These are phyloP conservation scores for Ranitomeya imitator DNA, from an alignment of 2,113 vertebrate species.

Conservation along the genomic window DNA sequence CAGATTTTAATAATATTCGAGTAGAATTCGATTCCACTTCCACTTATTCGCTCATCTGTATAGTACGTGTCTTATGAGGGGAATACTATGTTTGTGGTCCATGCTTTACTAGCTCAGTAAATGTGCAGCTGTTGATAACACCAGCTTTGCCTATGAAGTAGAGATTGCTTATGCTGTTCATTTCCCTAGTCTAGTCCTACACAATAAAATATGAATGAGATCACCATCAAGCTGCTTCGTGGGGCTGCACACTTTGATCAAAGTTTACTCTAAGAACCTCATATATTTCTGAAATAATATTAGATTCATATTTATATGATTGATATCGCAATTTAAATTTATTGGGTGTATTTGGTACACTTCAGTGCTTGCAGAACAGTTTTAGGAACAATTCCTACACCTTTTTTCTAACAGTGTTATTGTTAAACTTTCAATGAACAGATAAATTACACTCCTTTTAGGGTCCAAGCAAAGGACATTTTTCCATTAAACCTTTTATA, in stretches of 20 bases:
- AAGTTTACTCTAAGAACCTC: constrained; percentile 2
- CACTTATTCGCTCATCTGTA: no score
- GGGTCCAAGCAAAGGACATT: constrained; percentile 5
- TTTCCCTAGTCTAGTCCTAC: not conserved
- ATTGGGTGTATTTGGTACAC: not conserved
- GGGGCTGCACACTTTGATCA: constrained; percentile 8
- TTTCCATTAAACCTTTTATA: constrained; percentile 8
- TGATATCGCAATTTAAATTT: constrained; percentile 8
- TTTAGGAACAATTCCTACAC: not conserved
- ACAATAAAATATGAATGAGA: constrained; percentile 12
- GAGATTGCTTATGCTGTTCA: not conserved
- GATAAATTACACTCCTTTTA: not conserved
- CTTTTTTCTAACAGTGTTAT: not conserved
- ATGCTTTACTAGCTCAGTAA: not conserved
- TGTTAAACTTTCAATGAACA: not conserved
- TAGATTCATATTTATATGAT: constrained; percentile 1
- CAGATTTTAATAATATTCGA: no score
- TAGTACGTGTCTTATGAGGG: not conserved
- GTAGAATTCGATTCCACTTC: no score
- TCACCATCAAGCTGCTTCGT: not conserved
- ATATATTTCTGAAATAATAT: not conserved
- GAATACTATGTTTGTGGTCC: not conserved
- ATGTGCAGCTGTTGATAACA: not conserved
- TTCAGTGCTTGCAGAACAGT: not conserved
- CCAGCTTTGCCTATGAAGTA: not conserved